A percentile compares a stretch with the other conserved stretches of the same genome.
Conservation (phyloP, 1,140 invertebrate species). For the Antheraea pernyi region DNA sequence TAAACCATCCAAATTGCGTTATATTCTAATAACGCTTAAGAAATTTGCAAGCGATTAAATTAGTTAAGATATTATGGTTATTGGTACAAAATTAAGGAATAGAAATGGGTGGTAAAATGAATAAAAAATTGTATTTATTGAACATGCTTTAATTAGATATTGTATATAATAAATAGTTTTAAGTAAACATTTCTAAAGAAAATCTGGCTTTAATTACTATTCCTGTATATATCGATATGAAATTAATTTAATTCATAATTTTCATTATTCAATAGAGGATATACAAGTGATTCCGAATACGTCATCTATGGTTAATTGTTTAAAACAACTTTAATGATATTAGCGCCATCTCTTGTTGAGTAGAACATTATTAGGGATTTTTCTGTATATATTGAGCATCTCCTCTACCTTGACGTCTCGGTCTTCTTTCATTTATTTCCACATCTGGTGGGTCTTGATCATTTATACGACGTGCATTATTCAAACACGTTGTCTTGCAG, state of each 20-base stretch:
- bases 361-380: not conserved
- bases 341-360: slow-evolving; percentile 21
- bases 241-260: not conserved
- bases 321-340: not conserved
- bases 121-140: slow-evolving; percentile 3
- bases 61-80: not conserved
- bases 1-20: not conserved
- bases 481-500: slow-evolving; percentile 51
- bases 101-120: not conserved
- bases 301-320: not conserved
- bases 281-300: not conserved
- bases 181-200: slow-evolving; percentile 2
- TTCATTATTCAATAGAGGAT: too few relatives aligned
- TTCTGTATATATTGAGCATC: slow-evolving; percentile 6
- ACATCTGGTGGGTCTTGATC: slow-evolving; percentile 35
- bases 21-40: not conserved
- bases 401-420: slow-evolving; percentile 17
- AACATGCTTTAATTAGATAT: slow-evolving; percentile 7
- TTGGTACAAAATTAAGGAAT: not conserved
- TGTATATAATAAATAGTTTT: not conserved
- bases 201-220: slow-evolving; percentile 16
- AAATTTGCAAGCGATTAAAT: not conserved
- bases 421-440: slow-evolving; percentile 51
- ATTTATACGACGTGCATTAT: slow-evolving; percentile 36
- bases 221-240: not conserved